phyloP scores from a whole-genome alignment of 2,888 invertebrate genomes.

The Disparrhopalites patrizii region DNA sequence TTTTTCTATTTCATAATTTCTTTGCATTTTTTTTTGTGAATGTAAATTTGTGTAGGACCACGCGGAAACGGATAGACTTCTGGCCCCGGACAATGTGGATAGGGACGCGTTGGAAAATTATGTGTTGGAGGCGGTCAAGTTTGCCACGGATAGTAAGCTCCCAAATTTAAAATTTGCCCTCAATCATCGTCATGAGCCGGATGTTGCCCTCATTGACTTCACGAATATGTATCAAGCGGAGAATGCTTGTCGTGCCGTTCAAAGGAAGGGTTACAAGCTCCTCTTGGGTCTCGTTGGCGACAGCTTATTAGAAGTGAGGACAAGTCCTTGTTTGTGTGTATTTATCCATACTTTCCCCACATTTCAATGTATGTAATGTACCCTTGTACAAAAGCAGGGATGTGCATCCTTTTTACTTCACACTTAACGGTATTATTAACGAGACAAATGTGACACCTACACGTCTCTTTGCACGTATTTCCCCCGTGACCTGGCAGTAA shows the following conservation, averaged over 20 bases:
- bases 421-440: no score
- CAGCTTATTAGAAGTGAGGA: slow-evolving; percentile 55
- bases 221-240: slow-evolving; percentile 57
- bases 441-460: no score
- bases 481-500: no score
- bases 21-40: no score
- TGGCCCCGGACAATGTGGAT: slow-evolving; percentile 56
- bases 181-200: slow-evolving; percentile 56
- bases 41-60: slow-evolving; percentile 52
- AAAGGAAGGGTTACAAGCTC: slow-evolving; percentile 53
- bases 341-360: no score
- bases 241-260: slow-evolving; percentile 54
- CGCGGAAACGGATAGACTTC: slow-evolving; percentile 54
- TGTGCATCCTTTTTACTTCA: no score
- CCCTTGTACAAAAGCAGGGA: no score
- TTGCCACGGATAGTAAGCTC: slow-evolving; percentile 51
- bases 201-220: slow-evolving; percentile 60
- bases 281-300: slow-evolving; percentile 57
- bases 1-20: no score
- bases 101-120: slow-evolving; percentile 54
- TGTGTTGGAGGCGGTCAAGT: slow-evolving; percentile 56
- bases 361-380: no score
- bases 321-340: background rate
- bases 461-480: no score
- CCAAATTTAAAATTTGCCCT: slow-evolving; percentile 55